Percentiles rank a stretch among this genome's conserved stretches.
Evolutionary conservation across 1,140 invertebrate genomes (phyloP).

Genomic region (Eupristina koningsbergeri): DNA sequence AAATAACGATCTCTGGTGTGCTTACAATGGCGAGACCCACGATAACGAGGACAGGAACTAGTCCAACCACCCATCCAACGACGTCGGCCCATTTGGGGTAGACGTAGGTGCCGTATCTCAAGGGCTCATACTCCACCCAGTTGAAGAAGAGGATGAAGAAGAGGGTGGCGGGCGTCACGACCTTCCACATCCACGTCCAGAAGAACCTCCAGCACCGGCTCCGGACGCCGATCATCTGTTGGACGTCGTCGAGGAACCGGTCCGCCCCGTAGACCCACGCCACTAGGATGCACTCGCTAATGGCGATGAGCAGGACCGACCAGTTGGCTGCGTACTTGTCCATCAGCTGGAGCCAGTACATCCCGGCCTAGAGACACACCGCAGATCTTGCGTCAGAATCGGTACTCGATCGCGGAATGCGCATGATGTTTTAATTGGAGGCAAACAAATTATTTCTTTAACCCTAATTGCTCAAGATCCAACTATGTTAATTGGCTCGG

Average conservation of each 20-base stretch:
- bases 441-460: too few species aligned
- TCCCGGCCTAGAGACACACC: constrained; percentile 77
- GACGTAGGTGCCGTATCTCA: constrained; percentile 81
- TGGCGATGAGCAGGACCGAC: constrained; percentile 87
- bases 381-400: too few species aligned
- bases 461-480: too few species aligned
- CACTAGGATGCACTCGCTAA: constrained; percentile 84
- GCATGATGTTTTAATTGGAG: too few species aligned
- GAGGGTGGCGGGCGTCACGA: constrained; percentile 84
- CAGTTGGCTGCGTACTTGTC: constrained; percentile 91
- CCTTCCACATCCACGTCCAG: constrained; percentile 87
- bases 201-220: constrained; percentile 82
- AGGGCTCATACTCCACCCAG: constrained; percentile 86
- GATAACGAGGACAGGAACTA: constrained; percentile 82
- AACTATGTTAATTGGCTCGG: background rate
- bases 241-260: constrained; percentile 85
- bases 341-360: constrained; percentile 89
- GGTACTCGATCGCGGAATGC: too few species aligned
- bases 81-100: constrained; percentile 86
- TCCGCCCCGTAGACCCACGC: constrained; percentile 89
- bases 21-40: constrained; percentile 78
- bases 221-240: constrained; percentile 84
- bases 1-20: constrained; percentile 56
- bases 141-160: constrained; percentile 87
- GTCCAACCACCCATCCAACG: constrained; percentile 84